Base-by-base conservation (phyloP, 2,888 invertebrate genomes). In the Priocnemis perturbator region DNA sequence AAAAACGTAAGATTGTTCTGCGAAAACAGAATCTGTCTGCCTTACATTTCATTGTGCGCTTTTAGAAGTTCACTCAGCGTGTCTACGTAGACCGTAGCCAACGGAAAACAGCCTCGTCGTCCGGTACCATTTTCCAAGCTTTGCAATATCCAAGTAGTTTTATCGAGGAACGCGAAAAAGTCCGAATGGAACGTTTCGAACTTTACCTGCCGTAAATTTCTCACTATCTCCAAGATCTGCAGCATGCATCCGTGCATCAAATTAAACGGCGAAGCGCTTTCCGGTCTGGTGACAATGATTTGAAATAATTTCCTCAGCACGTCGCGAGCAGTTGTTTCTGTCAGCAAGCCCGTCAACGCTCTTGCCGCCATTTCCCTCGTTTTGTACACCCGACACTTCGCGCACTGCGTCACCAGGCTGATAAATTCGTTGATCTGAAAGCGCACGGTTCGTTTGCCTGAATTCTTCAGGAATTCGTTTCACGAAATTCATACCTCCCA, bases 301-400 rank as follows among this genome's bases (percentile, higher is more conserved):
- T 81, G 73, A 61, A 91, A 80, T 45, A 91, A 83, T 56, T 86
- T 83, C 23, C 76, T 66, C 7, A 91, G 71, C 37, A 86, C 81
- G 26, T 73, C 65, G 0, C 80, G 60, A 23, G 84, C 81, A 44
- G 86, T 86, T 58, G 88, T 87, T 67, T 88, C 89, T 0, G 91
- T 89, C 44, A 93, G 90, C 67, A 94, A 88, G 21, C 93, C 91
- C 20, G 92, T 91, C 30, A 94, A 89, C 0, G 95, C 95, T 83
- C 91, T 91, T 0, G 95, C 95, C 0, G 95, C 94, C 74, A 96
- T 90, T 81, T 92, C 91, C 47, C 97, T 90, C 0, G 94, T 95
- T 87, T 93, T 92, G 83, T 93, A 91, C 73, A 93, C 92, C 14
- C 92, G 90, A 87, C 94, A 93, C 55, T 90, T 88, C 1, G 93